phyloP scores from a whole-genome alignment of 2,113 vertebrate species.

The Octodon degus region DNA sequence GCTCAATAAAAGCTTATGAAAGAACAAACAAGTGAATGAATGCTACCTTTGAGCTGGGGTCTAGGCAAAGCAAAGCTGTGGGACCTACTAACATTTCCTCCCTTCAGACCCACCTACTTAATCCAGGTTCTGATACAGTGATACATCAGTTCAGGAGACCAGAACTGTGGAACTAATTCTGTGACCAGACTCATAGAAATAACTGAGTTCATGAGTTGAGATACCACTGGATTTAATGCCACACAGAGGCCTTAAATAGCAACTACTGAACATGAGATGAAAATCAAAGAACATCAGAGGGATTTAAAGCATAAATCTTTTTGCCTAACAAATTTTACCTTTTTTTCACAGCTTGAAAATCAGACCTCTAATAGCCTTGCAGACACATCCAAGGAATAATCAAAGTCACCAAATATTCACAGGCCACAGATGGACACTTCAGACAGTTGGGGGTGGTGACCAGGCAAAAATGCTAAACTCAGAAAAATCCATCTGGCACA shows the following conservation, averaged over 20 bases:
- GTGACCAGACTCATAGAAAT: background rate
- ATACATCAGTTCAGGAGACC: background rate
- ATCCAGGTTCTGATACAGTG: background rate
- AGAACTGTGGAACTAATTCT: background rate
- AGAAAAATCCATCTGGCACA: slow-evolving; percentile 66
- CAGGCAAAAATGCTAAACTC: slow-evolving; percentile 58
- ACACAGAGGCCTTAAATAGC: background rate
- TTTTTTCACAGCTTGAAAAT: slow-evolving; percentile 64
- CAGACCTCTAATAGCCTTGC: slow-evolving; percentile 51
- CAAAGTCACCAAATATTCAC: slow-evolving; percentile 57
- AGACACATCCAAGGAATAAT: slow-evolving; percentile 52
- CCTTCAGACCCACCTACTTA: background rate
- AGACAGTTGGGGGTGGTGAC: slow-evolving; percentile 59
- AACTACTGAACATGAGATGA: slow-evolving; percentile 28
- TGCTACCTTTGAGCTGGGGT: background rate
- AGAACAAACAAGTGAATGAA: background rate
- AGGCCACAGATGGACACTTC: slow-evolving; percentile 48
- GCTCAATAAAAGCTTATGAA: slow-evolving; percentile 34
- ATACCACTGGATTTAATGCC: background rate
- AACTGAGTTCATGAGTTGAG: background rate
- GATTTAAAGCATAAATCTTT: slow-evolving; percentile 67
- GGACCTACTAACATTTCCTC: background rate
- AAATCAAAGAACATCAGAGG: slow-evolving; percentile 28
- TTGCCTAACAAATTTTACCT: slow-evolving; percentile 44
- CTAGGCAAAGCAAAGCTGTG: background rate